Conservation (phyloP, 2,113 vertebrate species). For the Sitta europaea region DNA sequence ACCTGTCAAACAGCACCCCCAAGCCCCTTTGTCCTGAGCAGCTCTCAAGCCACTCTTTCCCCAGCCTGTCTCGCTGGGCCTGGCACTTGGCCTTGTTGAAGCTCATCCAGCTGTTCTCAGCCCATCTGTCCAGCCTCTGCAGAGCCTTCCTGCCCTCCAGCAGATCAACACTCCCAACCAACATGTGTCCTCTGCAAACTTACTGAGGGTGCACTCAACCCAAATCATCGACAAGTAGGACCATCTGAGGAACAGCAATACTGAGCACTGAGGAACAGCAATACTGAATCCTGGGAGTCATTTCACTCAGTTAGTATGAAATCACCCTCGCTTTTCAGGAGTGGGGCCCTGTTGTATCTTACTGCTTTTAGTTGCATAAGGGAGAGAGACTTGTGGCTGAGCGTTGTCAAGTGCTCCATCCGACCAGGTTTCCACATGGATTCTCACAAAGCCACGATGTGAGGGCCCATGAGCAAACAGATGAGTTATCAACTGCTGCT, state of each 20-base stretch:
- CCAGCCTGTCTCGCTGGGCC: accelerated
- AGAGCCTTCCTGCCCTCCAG: not conserved
- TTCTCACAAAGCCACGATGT: not conserved
- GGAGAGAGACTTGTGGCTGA: not conserved
- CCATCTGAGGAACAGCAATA: no score
- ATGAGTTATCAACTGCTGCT: not conserved
- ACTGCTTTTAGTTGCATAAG: not conserved
- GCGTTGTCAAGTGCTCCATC: not conserved
- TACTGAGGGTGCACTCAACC: not conserved
- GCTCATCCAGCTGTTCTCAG: not conserved
- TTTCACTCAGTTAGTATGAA: not conserved
- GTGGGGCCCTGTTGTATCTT: not conserved
- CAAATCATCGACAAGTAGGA: not conserved
- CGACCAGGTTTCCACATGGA: not conserved
- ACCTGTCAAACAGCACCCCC: not conserved
- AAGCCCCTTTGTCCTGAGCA: not conserved
- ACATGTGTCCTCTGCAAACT: not conserved
- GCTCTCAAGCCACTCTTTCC: not conserved
- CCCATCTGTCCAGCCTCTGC: not conserved
- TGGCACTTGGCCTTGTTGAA: not conserved
- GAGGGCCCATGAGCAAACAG: not conserved
- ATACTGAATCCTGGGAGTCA: not conserved
- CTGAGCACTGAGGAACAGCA: no score
- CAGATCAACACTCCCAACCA: not conserved
- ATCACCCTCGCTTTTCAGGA: not conserved